These are phyloP conservation scores for Dolichallabes microphthalmus DNA, from an alignment of 2,113 vertebrate genomes.

Conservation along the genomic window DNA sequence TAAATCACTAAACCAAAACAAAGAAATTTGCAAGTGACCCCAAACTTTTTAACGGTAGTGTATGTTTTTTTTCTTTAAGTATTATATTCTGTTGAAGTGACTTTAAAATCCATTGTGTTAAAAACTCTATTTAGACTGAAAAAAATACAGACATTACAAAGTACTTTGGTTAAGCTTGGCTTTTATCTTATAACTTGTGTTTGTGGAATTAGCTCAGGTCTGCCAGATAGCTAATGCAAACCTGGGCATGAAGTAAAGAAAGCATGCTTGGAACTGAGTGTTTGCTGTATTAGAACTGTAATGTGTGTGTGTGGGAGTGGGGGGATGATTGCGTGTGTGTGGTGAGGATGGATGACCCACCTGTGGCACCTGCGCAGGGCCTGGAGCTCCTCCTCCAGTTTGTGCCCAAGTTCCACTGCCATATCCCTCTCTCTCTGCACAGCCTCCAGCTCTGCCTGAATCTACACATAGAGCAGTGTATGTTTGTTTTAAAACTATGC, in stretches of 20 bases:
- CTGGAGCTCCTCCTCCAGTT: conserved; percentile 78
- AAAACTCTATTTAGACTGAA: neutral
- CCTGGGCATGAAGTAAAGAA: neutral
- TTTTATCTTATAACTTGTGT: neutral
- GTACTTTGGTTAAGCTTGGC: neutral
- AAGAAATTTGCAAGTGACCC: too few species aligned
- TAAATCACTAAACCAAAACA: too few species aligned
- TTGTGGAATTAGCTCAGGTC: neutral
- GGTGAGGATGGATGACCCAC: conserved; percentile 64
- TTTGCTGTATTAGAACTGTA: neutral
- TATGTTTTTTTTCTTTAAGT: neutral
- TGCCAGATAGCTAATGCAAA: conserved; percentile 5
- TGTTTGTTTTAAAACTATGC: neutral
- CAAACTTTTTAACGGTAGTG: too few species aligned
- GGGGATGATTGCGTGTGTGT: neutral
- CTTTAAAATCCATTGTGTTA: neutral
- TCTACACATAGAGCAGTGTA: conserved; percentile 27
- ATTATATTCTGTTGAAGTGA: neutral
- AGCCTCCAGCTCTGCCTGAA: conserved; percentile 72
- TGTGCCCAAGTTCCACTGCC: conserved; percentile 71
- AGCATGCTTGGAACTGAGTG: neutral
- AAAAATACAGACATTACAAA: conserved; percentile 1
- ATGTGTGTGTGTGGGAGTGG: neutral
- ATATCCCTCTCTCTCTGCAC: conserved; percentile 75
- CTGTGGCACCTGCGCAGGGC: conserved; percentile 76